Evolutionary conservation across 2,797 vertebrate genomes (phyloP).

Genomic region (Takifugu rubripes): DNA sequence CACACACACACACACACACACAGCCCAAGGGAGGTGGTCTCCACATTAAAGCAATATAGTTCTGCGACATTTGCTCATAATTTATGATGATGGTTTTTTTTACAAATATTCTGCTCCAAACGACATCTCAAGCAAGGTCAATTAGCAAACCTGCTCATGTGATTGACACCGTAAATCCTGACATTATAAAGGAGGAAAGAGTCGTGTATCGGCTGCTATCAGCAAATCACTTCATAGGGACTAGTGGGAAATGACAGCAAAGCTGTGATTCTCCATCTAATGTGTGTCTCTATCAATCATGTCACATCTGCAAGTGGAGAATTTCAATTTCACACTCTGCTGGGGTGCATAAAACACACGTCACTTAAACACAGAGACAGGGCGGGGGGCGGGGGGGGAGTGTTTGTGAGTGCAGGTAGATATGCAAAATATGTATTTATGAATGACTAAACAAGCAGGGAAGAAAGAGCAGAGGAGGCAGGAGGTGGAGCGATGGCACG

Average conservation of each 20-base stretch:
- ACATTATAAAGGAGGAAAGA: too few species aligned
- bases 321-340: constrained; percentile 76
- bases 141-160: background rate
- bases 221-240: background rate
- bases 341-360: constrained; percentile 46
- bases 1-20: constrained; percentile 10
- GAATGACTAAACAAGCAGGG: constrained; percentile 41
- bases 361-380: constrained; percentile 41
- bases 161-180: background rate
- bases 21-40: constrained; percentile 35
- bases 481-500: background rate
- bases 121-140: background rate
- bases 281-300: constrained; percentile 50
- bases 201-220: too few species aligned
- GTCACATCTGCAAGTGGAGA: constrained; percentile 40
- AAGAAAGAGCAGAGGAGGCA: constrained; percentile 42
- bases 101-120: too few species aligned
- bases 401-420: background rate
- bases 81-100: background rate
- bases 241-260: constrained; percentile 15
- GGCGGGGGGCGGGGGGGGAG: background rate
- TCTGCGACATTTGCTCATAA: background rate
- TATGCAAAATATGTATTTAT: constrained; percentile 49
- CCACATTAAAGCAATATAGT: background rate
- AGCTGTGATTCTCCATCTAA: constrained; percentile 43